phyloP scores from a whole-genome alignment of 2,888 invertebrate species.

The Macrophya alboannulata region DNA sequence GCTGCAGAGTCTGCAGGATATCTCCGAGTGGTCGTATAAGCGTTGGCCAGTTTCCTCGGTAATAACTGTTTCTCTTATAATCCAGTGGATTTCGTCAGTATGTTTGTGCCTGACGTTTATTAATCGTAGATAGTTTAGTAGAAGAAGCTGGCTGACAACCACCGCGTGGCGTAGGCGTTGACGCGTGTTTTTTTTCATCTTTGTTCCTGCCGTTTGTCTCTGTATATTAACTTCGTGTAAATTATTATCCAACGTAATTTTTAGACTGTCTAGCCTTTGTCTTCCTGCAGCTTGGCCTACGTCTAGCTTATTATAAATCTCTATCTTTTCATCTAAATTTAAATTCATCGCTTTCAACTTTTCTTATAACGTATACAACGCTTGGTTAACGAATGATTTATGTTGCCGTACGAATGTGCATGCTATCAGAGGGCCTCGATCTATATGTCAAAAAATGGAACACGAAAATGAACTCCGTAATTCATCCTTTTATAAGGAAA shows the following conservation, averaged over 20 bases:
- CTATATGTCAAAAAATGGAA: slow-evolving; percentile 23
- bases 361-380: not conserved
- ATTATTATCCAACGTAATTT: slow-evolving; percentile 22
- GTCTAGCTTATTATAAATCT: not conserved
- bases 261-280: slow-evolving; percentile 20
- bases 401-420: slow-evolving; percentile 3
- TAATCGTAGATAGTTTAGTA: slow-evolving; percentile 33
- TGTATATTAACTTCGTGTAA: not conserved
- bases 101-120: slow-evolving; percentile 43
- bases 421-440: not conserved
- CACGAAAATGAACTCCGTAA: slow-evolving; percentile 19
- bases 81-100: slow-evolving; percentile 48
- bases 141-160: slow-evolving; percentile 2
- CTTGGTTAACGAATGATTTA: slow-evolving; percentile 27
- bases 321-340: slow-evolving; percentile 29
- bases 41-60: slow-evolving; percentile 26
- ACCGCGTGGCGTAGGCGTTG: slow-evolving; percentile 31
- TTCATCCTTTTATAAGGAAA: not conserved
- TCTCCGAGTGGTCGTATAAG: not conserved
- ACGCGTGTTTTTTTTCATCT: slow-evolving; percentile 19
- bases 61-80: slow-evolving; percentile 48
- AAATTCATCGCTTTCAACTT: slow-evolving; percentile 25
- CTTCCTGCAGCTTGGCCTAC: not conserved
- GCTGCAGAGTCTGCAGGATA: slow-evolving; percentile 31
- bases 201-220: slow-evolving; percentile 1